phyloP scores from a whole-genome alignment of 2,888 invertebrate species.

The Malachius bipustulatus region DNA sequence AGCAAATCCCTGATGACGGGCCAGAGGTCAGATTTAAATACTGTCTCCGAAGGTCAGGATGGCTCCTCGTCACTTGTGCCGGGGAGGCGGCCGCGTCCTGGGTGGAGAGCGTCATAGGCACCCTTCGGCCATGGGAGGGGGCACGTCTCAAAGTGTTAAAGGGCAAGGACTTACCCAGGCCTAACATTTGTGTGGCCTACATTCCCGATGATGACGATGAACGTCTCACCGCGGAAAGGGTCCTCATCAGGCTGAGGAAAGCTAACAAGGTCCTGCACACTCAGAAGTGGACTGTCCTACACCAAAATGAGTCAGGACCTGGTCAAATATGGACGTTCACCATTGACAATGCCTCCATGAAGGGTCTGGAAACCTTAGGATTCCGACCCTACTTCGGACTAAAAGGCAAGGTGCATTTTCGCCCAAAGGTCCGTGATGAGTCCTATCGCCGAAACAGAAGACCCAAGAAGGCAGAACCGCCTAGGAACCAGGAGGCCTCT shows the following conservation, averaged over 20 bases:
- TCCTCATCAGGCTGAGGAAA: not conserved
- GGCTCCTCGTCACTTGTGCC: not conserved
- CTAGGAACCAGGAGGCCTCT: too few species aligned
- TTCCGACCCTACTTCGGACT: not conserved
- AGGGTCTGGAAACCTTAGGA: not conserved
- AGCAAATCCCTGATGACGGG: not conserved
- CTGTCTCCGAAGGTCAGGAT: not conserved
- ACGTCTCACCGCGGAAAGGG: not conserved
- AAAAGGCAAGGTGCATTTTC: not conserved
- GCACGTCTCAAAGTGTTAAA: slow-evolving; percentile 2
- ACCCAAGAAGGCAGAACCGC: too few species aligned
- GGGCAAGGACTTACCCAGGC: not conserved
- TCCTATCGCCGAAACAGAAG: too few species aligned
- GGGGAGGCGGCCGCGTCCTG: not conserved
- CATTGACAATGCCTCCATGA: not conserved
- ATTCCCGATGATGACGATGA: not conserved
- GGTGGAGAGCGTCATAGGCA: not conserved
- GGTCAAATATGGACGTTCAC: slow-evolving; percentile 5
- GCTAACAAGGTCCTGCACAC: not conserved
- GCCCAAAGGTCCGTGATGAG: too few species aligned
- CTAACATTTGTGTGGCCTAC: not conserved
- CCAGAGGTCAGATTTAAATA: not conserved
- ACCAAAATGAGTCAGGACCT: not conserved
- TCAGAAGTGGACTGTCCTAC: not conserved
- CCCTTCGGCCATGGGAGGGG: not conserved